phyloP scores from a whole-genome alignment of 2,888 invertebrate species.

The Ptychoptera albimana region DNA sequence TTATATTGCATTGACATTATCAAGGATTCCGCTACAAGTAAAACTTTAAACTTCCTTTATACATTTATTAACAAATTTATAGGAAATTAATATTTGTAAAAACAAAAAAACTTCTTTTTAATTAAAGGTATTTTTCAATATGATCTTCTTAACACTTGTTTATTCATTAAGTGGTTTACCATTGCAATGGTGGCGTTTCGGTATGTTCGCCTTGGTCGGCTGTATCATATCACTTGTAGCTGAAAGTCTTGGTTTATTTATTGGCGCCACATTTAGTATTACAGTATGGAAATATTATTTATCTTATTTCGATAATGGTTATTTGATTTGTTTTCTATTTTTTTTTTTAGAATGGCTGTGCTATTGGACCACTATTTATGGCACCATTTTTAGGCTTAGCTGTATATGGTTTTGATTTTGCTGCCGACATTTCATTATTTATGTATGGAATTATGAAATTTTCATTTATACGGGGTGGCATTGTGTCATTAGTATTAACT shows the following conservation, averaged over 20 bases:
- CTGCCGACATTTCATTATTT: conserved; percentile 39
- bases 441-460: conserved; percentile 47
- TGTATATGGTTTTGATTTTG: conserved; percentile 55
- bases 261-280: conserved; percentile 52
- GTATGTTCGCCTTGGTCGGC: conserved; percentile 48
- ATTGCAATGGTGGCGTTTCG: conserved; percentile 43
- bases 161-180: conserved; percentile 57
- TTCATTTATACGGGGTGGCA: conserved; percentile 48
- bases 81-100: no score
- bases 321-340: background rate
- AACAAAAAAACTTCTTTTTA: conserved; percentile 5
- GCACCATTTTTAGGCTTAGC: conserved; percentile 51
- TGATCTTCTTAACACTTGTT: conserved; percentile 41
- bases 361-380: conserved; percentile 45
- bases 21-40: conserved; percentile 41
- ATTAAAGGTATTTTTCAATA: conserved; percentile 37
- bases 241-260: conserved; percentile 62
- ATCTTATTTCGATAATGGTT: no score
- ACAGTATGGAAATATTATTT: conserved; percentile 33
- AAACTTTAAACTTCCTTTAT: conserved; percentile 6
- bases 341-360: conserved; percentile 45
- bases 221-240: conserved; percentile 55
- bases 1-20: conserved; percentile 44
- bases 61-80: background rate
- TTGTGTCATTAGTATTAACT: conserved; percentile 43